Evolutionary conservation across 2,797 vertebrate species (phyloP).

Genomic region (Chaetophractus vellerosus): DNA sequence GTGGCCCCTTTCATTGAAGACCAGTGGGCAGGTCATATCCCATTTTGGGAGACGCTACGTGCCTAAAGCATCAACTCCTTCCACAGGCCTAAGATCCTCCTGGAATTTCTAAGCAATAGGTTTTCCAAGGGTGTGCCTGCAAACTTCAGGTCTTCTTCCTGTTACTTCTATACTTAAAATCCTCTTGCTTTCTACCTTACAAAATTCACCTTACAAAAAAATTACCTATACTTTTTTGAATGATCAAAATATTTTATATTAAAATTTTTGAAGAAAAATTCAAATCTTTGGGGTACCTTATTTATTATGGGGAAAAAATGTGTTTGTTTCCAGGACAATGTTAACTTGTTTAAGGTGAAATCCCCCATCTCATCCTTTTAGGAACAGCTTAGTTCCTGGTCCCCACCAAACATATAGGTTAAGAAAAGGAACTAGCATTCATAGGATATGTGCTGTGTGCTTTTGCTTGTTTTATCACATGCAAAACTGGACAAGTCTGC

Average conservation of each 20-base stretch:
- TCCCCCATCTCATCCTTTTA: not conserved
- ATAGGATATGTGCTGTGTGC: not conserved
- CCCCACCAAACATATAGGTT: not conserved
- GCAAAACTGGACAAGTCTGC: slow-evolving; percentile 5
- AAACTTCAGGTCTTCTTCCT: not conserved
- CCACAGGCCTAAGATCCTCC: not conserved
- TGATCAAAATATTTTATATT: slow-evolving; percentile 44
- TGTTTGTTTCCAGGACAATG: not conserved
- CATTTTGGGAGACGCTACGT: not conserved
- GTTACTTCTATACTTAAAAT: slow-evolving; percentile 24
- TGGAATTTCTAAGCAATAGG: not conserved
- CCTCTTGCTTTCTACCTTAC: slow-evolving; percentile 32
- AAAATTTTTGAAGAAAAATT: slow-evolving; percentile 60
- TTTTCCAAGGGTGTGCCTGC: not conserved
- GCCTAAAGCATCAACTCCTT: not conserved
- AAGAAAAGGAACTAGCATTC: slow-evolving; percentile 5
- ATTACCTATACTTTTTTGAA: not conserved
- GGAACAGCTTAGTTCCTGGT: slow-evolving; percentile 49
- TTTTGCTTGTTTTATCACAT: not conserved
- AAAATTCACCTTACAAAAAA: not conserved
- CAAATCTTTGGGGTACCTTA: not conserved
- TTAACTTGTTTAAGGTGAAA: not conserved
- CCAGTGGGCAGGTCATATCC: not conserved
- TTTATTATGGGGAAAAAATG: not conserved
- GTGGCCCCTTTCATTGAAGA: not conserved